These are phyloP conservation scores for Calcarius ornatus DNA, from an alignment of 2,113 vertebrate species.

Conservation along the genomic window DNA sequence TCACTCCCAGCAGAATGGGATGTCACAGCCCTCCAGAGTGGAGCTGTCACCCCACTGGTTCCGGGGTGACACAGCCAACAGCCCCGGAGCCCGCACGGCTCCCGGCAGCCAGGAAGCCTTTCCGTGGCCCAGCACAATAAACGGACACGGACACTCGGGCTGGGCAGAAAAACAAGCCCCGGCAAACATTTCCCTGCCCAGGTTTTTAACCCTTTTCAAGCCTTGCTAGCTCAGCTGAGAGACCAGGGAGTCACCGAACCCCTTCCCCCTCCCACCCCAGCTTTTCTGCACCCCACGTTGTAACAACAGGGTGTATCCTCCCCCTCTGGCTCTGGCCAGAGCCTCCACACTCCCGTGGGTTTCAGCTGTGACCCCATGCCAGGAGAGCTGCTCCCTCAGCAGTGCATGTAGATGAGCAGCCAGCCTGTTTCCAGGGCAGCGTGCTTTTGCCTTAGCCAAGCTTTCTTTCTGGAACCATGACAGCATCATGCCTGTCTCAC, in stretches of 20 bases:
- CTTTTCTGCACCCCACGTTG: background rate
- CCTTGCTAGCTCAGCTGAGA: background rate
- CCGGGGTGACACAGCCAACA: background rate
- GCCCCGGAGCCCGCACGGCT: background rate
- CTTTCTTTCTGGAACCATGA: background rate
- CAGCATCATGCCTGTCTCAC: background rate
- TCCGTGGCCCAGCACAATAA: background rate
- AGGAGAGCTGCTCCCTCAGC: background rate
- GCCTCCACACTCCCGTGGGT: fast-evolving
- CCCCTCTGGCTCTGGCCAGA: background rate
- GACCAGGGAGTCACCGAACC: background rate
- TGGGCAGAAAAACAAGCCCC: background rate
- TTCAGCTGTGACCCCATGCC: background rate
- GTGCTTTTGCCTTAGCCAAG: background rate
- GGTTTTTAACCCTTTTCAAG: background rate
- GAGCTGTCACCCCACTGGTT: background rate
- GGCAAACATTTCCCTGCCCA: background rate
- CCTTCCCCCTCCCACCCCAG: background rate
- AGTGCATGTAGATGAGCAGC: background rate
- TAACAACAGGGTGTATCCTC: background rate
- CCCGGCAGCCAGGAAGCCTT: background rate
- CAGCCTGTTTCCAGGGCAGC: background rate
- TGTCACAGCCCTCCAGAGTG: background rate
- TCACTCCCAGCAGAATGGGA: background rate
- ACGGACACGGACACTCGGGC: background rate